Base-by-base conservation (phyloP, 2,888 invertebrate species). In the Microctonus aethiopoides region DNA sequence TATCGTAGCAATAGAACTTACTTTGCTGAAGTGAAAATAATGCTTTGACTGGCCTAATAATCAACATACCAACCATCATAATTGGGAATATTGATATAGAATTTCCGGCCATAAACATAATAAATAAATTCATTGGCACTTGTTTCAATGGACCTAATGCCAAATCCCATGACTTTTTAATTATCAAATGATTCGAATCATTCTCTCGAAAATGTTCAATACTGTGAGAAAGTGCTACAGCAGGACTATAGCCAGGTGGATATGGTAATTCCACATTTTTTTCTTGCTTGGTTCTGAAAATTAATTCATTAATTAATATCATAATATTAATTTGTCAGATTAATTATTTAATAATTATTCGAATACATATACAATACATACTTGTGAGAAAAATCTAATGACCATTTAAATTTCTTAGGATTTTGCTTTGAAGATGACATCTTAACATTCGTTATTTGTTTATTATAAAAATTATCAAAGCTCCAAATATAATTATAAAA, bases 21-120 rank as follows among this genome's bases (percentile, higher is more conserved):
- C 86, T 94, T 74, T 93, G 92, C 82, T 93, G 93, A 41, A 97
- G 94, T 0, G 96, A 90, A 86, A 99, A 95, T 68, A 99, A 89
- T 2, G 99, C 98, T 88, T 99, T 98, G 29, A 99, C 92, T 1
- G 99, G 99, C 73, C 98, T 90, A 81, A 99, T 94, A 79, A 99
- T 93, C 88, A 99, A 91, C 99, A 99, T 99, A 54, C 98, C 98
- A 9, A 99, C 98, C 99, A 99, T 99, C 99, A 99, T 99, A 60
- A 99, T 99, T 0, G 99, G 99, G 82, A 99, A 99, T 80, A 99
- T 99, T 0, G 98, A 99, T 81, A 99, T 98, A 0, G 98, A 97
- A 87, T 97, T 98, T 20, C 99, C 99, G 66, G 99, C 97, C 99
- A 99, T 99, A 87, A 99, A 99, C 97, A 99, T 98, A 72, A 99